Base-by-base conservation (phyloP, 2,797 vertebrate genomes). In the Helostoma temminkii region DNA sequence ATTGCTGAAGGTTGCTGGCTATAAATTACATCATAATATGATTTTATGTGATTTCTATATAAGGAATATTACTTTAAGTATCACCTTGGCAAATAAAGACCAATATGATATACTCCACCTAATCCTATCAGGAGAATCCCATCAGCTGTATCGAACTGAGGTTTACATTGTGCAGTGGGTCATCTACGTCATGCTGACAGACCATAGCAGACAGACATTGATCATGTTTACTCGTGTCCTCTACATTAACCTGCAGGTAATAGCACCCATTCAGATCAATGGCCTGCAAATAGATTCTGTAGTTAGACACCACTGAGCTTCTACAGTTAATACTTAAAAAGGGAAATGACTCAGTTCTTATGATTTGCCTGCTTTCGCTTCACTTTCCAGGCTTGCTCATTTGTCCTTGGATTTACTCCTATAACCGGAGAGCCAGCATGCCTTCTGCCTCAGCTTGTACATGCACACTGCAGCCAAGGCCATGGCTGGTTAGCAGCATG, bases 401-500 rank as follows among this genome's bases (percentile, higher is more conserved):
- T 86, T 88, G 88, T 86, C 88, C 84, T 80, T 89, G 87, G 86
- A 84, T 84, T 80, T 83, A 83, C 79, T 82, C 73, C 71, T 75
- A 52, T 75, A 71, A 65, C 61, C 66, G 68, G 25, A 48, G 61
- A 74, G 80, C 81, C 77, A 77, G 81, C 65, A 68, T 66, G 74
- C 81, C 58, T 69, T 82, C 80, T 81, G 82, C 77, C 75, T 78
- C 58, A 39, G 69, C 74, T 63, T 74, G 68, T 81, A 64, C 71
- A 48, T 24, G 36, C 56, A 52, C 58, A 36, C 56, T 10, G 67
- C 75, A 79, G 86, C 90, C 87, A 87, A 84, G 78, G 66, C 75
- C 26, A 3, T 3, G 62, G 42, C 79, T 84, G 82, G 78, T 69
- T 78, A 0, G 62, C 69, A 55, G 68, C 71, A 67, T 72, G 88